Base-by-base conservation (phyloP, 2,888 invertebrate species). In the Drosophila histrio region DNA sequence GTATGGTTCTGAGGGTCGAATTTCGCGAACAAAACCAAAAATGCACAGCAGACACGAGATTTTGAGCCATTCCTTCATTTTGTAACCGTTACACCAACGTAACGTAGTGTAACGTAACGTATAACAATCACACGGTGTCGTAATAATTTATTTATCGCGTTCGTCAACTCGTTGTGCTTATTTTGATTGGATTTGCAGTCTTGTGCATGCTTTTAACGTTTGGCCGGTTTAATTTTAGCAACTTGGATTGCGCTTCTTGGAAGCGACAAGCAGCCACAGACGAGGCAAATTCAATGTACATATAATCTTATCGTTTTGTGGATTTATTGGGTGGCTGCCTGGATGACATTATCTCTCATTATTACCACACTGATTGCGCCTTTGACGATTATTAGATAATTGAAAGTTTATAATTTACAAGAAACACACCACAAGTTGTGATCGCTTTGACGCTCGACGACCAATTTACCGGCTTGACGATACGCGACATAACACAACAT, bases 1-100 rank as follows among this genome's bases (percentile, higher is more conserved):
- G 88, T 95, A 97, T 0, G 97, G 96, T 87, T 97, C 97, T 0
- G 96, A 96, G 0, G 97, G 97, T n/a, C 97, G 93, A 54, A 97
- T 94, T 91, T 97, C 97, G 72, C 97, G 95, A 32, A 97, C 92
- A 78, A 96, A 94, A 7, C 97, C 97, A 89, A 96, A 97, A 34
- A 95, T 92, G 87, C 97, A 96, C 22, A 97, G 92, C 49, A 96
- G 91, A 26, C 95, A 92, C 0, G 96, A 95, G 53, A 95, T 93
- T 90, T 93, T 93, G 24, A 95, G 89, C 96, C 96, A 97, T 79
- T 93, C 87, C 75, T 90, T 84, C 91, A 91, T 91, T n/a, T 56
- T 72, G 38, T 28, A 39, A 43, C 32, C 22, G 61, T 43, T 47
- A 34, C 30, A 75, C 52, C 19, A 59, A 59, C 8, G 50, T 11